These are phyloP conservation scores for Apistogramma diplotaenia DNA, from an alignment of 2,113 vertebrate genomes.

Conservation along the genomic window DNA sequence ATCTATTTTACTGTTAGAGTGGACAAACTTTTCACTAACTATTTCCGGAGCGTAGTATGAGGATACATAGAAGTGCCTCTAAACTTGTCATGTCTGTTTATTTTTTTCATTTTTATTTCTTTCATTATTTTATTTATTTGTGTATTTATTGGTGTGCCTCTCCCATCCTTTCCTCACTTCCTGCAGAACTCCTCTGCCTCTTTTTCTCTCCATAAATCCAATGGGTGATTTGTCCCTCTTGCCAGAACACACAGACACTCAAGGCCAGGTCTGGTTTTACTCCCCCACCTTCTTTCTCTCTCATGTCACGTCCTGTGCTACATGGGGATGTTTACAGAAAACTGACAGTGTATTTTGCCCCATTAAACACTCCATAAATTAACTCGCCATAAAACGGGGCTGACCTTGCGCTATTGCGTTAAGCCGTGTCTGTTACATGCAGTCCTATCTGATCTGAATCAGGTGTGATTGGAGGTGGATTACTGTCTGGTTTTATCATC, in stretches of 20 bases:
- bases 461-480: neutral
- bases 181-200: slow-evolving; percentile 17
- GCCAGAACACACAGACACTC: slow-evolving; percentile 58
- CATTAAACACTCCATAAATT: slow-evolving; percentile 44
- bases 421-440: neutral
- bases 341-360: slow-evolving; percentile 7
- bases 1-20: neutral
- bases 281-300: slow-evolving; percentile 6
- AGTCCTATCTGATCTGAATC: slow-evolving; percentile 1
- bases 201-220: slow-evolving; percentile 47
- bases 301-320: slow-evolving; percentile 25
- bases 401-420: slow-evolving; percentile 23
- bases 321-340: slow-evolving; percentile 59
- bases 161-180: slow-evolving; percentile 21
- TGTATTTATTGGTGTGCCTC: neutral
- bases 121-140: neutral
- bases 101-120: neutral
- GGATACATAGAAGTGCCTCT: neutral
- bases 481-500: neutral
- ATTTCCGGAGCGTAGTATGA: neutral
- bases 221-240: slow-evolving; percentile 45
- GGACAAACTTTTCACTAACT: neutral
- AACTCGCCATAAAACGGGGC: neutral
- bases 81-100: neutral
- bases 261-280: slow-evolving; percentile 53